Evolutionary conservation across 1,140 invertebrate genomes (phyloP).

Genomic region (Ooceraea biroi): DNA sequence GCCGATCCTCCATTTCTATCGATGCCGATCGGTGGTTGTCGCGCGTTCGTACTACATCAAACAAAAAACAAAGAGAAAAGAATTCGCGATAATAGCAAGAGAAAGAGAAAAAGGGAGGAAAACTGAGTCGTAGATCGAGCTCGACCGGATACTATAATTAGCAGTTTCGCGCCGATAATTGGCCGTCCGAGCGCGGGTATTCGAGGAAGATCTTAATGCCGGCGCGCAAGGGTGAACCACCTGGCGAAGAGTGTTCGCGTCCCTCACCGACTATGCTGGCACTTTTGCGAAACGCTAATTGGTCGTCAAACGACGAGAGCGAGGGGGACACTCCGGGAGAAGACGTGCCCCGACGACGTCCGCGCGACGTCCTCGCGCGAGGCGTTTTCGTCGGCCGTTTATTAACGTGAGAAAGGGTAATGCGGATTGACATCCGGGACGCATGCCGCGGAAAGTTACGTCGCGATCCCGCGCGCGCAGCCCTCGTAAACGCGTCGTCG

Average conservation of each 20-base stretch:
- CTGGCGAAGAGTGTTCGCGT: constrained; percentile 27
- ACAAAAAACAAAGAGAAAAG: background rate
- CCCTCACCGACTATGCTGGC: constrained; percentile 17
- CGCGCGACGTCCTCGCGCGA: background rate
- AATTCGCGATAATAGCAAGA: background rate
- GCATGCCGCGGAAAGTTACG: constrained; percentile 52
- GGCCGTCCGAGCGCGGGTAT: background rate
- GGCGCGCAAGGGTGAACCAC: constrained; percentile 35
- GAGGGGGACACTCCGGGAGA: background rate
- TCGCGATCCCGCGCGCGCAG: constrained; percentile 20
- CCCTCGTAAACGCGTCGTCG: constrained; percentile 49
- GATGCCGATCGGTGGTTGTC: background rate
- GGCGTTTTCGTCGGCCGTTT: constrained; percentile 48
- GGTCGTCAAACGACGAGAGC: constrained; percentile 41
- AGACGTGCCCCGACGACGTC: background rate
- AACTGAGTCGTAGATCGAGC: background rate
- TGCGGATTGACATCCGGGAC: constrained; percentile 54
- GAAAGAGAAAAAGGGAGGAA: too few species aligned
- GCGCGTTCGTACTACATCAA: background rate
- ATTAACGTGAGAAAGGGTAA: constrained; percentile 56
- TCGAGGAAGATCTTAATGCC: constrained; percentile 46
- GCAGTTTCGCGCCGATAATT: constrained; percentile 41
- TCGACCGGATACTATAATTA: constrained; percentile 39
- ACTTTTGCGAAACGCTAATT: constrained; percentile 53
- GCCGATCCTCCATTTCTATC: background rate